Evolutionary conservation across 2,888 invertebrate species (phyloP), one percentile per base, ranked within the genome.

Genomic region (Oxycera nigricornis): DNA sequence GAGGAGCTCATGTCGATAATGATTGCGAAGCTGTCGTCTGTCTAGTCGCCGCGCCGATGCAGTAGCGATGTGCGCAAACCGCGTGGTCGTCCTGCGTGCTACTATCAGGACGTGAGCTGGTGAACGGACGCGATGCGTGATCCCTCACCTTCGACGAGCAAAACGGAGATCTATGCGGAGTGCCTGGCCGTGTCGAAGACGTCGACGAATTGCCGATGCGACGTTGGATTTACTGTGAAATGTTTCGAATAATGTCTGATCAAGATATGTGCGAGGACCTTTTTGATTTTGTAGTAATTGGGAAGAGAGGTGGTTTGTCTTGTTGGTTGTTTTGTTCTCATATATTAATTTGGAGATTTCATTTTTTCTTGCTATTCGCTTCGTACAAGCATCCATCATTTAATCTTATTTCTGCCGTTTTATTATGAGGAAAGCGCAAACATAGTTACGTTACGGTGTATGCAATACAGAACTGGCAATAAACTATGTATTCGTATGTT

Each of bases 1-100:
- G 74, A 72, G 78, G 85, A 85, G 77, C 83, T 79, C 85, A 85
- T 85, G 20, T 55, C 55, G 22, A 9, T 55, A 24, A 20, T 55
- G 20, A 11, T 24, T 9, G 2, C 26, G 41, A 30, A 2, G 11
- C 2, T 39, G 65, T 28, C 3, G 41, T 39, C 39, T 20, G 7
- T 31, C 41, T 65, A n/a, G n/a, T n/a, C n/a, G n/a, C 7, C 17
- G 35, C 4, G 1, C 17, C n/a, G 61, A 62, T 62, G 39, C 39
- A 7, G 6, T 20, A 4, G 2, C 31, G 31, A 6, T 55, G 22
- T 7, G 9, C 3, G n/a, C 17, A 24, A 39, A 39, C 14, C 39
- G 9, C 55, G 2, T 55, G 14, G 50, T n/a, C 24, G 20, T 22
- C 26, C 11, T 41, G 22, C 20, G 41, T 41, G 65, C 41, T 65